A percentile compares a stretch with the other conserved stretches of the same genome.
phyloP scores from a whole-genome alignment of 2,113 vertebrate species.

The Melanerpes formicivorus region DNA sequence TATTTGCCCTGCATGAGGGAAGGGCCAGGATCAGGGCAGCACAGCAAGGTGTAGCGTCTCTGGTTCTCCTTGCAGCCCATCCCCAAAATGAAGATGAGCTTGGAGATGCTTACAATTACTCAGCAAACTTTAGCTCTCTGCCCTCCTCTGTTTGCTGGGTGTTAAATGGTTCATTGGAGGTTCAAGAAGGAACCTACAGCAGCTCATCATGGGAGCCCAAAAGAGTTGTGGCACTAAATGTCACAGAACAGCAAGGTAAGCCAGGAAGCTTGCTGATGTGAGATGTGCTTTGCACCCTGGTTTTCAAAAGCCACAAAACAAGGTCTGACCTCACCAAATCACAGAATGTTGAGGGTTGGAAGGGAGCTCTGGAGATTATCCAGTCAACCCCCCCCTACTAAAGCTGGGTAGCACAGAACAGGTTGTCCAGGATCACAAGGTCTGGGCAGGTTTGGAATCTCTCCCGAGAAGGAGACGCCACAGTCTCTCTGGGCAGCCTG shows the following conservation, averaged over 20 bases:
- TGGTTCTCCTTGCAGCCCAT: neutral
- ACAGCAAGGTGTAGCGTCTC: neutral
- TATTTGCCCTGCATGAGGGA: neutral
- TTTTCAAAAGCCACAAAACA: neutral
- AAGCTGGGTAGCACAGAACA: too few relatives aligned
- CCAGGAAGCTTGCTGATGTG: fast-evolving
- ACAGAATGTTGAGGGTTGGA: neutral
- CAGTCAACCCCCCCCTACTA: too few relatives aligned
- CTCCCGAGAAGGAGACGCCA: too few relatives aligned
- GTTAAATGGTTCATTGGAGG: neutral
- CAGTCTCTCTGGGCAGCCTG: too few relatives aligned
- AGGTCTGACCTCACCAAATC: neutral
- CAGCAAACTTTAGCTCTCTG: neutral
- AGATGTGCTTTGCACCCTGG: neutral
- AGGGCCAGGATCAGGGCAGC: neutral
- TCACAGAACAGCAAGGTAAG: neutral
- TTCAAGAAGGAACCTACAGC: neutral
- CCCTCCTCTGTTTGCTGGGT: neutral
- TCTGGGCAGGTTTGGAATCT: too few relatives aligned
- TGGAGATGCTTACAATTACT: fast-evolving
- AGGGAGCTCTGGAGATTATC: too few relatives aligned
- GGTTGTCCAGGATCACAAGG: too few relatives aligned
- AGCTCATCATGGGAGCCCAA: neutral
- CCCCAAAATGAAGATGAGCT: neutral
- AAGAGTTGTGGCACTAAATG: neutral